A percentile compares a stretch with the other conserved stretches of the same genome.
Conservation (phyloP, 53 echinoderm and acorn worm genomes). For the Glandiceps talaboti region DNA sequence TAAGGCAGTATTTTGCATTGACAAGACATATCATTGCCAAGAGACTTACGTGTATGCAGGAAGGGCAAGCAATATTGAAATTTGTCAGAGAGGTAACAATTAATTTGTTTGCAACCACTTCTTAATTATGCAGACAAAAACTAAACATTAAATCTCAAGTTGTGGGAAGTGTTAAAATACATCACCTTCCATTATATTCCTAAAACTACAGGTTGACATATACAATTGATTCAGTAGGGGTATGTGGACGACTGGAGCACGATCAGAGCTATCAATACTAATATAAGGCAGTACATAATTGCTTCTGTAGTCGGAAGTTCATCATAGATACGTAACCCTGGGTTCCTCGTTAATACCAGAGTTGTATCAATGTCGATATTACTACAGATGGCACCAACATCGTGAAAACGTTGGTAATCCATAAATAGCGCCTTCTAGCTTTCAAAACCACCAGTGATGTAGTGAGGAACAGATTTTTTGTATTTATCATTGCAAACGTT, state of each 20-base stretch:
- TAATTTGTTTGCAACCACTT: no score
- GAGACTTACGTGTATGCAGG: no score
- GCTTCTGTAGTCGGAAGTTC: not conserved
- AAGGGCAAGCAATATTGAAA: no score
- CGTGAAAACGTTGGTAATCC: not conserved
- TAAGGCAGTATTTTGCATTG: no score
- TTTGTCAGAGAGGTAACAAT: no score
- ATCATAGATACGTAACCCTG: not conserved
- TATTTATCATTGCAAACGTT: not conserved
- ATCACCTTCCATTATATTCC: not conserved
- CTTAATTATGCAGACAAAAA: no score
- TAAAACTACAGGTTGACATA: not conserved
- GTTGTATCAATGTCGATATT: not conserved
- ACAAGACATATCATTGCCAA: no score
- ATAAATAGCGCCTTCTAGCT: not conserved
- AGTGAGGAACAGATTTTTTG: not conserved
- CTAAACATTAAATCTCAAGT: no score
- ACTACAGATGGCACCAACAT: not conserved
- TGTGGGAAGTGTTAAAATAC: not conserved
- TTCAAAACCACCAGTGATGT: not conserved
- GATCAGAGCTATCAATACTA: not conserved
- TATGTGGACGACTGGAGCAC: not conserved
- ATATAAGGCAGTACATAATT: not conserved
- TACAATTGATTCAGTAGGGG: not conserved
- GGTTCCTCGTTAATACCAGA: not conserved